Conservation (phyloP, 1,140 invertebrate genomes). For the Caenorhabditis elegans region WBcel235 BX284604.4:8039501-8040000, state of each 20-base stretch:
- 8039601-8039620: background rate
- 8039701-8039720: no score
- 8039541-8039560: background rate
- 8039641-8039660: no score
- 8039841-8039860: background rate
- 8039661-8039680: no score
- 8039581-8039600: background rate
- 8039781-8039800: no score
- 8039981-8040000: background rate
- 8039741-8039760: no score
- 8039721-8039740: no score
- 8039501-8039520: no score
- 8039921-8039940: background rate
- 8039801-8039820: no score
- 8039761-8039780: no score
- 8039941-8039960: background rate
- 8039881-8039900: background rate
- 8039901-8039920: background rate
- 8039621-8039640: no score
- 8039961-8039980: background rate
- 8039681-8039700: no score
- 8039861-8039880: background rate
- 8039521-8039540: no score
- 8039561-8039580: conserved; percentile 1
- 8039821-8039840: background rate